Percentiles rank a stretch among this genome's conserved stretches.
phyloP scores from a whole-genome alignment of 1,140 invertebrate species.

The Lepidurus arcticus region DNA sequence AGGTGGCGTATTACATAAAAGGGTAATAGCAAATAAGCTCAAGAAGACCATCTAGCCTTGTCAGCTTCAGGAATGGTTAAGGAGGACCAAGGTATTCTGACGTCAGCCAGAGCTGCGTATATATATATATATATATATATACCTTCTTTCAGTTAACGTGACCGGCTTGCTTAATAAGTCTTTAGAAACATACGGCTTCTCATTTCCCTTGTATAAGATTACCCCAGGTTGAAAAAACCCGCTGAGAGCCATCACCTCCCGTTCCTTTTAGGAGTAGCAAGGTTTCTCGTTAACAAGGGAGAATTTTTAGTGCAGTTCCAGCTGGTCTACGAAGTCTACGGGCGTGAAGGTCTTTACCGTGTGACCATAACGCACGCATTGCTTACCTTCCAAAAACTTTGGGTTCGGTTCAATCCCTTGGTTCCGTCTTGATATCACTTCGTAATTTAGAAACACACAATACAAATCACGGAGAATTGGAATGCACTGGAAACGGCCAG shows the following conservation, averaged over 20 bases:
- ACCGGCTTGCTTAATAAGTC: slow-evolving; percentile 17
- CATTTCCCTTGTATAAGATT: not conserved
- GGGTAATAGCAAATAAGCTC: not conserved
- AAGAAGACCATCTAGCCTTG: slow-evolving; percentile 4
- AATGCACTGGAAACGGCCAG: too few species aligned
- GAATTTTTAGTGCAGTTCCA: not conserved
- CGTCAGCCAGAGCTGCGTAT: not conserved
- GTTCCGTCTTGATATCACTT: not conserved
- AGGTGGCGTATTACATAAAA: not conserved
- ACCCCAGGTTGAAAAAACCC: not conserved
- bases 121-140: not conserved
- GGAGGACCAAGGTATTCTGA: slow-evolving; percentile 13
- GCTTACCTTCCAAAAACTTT: not conserved
- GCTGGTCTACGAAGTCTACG: not conserved
- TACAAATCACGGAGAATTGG: too few species aligned
- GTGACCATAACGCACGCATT: not conserved
- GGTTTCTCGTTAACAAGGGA: slow-evolving; percentile 1
- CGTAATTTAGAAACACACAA: not conserved
- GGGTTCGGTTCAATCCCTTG: not conserved
- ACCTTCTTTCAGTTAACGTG: slow-evolving; percentile 16
- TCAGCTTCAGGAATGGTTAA: not conserved
- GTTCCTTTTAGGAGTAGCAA: not conserved
- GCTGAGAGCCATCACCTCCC: not conserved
- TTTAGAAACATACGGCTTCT: slow-evolving; percentile 15
- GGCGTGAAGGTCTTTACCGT: not conserved